Base-by-base conservation (phyloP, 2,888 invertebrate genomes). In the Drosophila flavopinicola region DNA sequence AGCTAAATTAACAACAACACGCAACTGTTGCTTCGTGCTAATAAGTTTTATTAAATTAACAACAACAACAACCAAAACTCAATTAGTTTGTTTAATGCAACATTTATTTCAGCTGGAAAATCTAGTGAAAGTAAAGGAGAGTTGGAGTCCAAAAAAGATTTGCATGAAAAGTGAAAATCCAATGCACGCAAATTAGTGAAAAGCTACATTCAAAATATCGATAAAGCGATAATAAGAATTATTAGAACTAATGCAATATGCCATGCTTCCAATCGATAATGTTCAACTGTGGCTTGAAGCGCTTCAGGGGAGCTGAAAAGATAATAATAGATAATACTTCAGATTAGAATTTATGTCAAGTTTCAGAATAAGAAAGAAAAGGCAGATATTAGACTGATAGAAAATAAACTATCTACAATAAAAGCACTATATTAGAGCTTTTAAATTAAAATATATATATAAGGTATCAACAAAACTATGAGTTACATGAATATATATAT, bases 211-310 rank as follows among this genome's bases (percentile, higher is more conserved):
- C 39, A 23, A 49, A 29, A 23, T 29, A 44, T 20, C 23, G 11
- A 17, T 30, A 92, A 17, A 92, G 32, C 48, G 45, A 69, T 37
- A 49, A 72, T 66, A 17, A 72, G 33, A 30, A 66, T 48, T 10
- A 61, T 29, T 15, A 38, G 5, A 45, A 42, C 29, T 58, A 25
- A 42, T 58, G 58, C 64, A 76, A 65, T 47, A 80, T 72, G 70
- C 93, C 92, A 57, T 94, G 90, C 82, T 93, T 93, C 94, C 94
- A 94, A 68, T 91, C 92, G n/a, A 92, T 85, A 27, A 93, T 91
- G 80, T 90, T 91, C 51, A 93, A 89, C 29, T 93, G 91, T 20
- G 94, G 95, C 52, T 94, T 93, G 87, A 93, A 93, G 77, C 93
- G 91, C 69, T 94, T 89, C 66, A 93, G 92, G 9, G 93, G 92